Percentiles rank a stretch among this genome's conserved stretches.
phyloP scores from a whole-genome alignment of 2,888 invertebrate species.

The Agrilus mali region DNA sequence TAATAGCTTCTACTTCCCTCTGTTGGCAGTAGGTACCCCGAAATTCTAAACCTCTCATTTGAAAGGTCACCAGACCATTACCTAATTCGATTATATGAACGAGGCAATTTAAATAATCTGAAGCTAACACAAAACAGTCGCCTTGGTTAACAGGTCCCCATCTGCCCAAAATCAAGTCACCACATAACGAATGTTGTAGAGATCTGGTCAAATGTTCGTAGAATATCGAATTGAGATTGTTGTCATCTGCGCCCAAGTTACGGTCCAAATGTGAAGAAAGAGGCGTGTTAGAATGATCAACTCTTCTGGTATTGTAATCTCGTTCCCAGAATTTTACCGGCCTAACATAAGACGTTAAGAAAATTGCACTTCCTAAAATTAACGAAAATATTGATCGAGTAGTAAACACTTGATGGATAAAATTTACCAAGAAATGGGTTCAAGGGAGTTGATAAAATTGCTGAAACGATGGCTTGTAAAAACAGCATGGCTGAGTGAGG shows the following conservation, averaged over 20 bases:
- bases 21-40: conserved; percentile 99
- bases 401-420: not conserved
- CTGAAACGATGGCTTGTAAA: conserved; percentile 86
- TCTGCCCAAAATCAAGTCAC: conserved; percentile 80
- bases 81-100: conserved; percentile 97
- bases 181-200: conserved; percentile 88
- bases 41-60: conserved; percentile 94
- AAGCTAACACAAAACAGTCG: conserved; percentile 95
- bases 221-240: conserved; percentile 97
- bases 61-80: conserved; percentile 96
- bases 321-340: conserved; percentile 99
- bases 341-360: conserved; percentile 95
- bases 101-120: conserved; percentile 94
- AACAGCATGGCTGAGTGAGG: conserved; percentile 98
- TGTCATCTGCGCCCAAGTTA: conserved; percentile 88
- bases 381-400: conserved; percentile 2
- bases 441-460: conserved; percentile 85
- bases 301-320: conserved; percentile 93
- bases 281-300: conserved; percentile 94
- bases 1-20: conserved; percentile 95
- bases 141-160: conserved; percentile 97
- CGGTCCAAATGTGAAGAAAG: conserved; percentile 90
- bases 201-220: conserved; percentile 97
- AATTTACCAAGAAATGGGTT: conserved; percentile 77
- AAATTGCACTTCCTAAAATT: conserved; percentile 87